Conservation (phyloP, 2,113 vertebrate genomes). For the Oncorhynchus masou region DNA sequence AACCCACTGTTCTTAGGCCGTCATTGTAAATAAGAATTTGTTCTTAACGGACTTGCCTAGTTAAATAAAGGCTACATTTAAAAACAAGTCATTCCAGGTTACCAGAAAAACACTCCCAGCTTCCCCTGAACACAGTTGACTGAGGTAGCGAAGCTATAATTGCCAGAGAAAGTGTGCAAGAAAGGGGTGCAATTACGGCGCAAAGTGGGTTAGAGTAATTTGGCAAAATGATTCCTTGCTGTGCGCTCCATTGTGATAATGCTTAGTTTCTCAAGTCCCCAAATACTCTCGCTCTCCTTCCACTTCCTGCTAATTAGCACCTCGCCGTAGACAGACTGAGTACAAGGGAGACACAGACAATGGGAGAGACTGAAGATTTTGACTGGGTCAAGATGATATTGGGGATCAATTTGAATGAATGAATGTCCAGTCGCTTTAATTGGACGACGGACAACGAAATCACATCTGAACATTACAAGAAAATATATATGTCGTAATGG, state of each 20-base stretch:
- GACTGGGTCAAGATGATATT: not conserved
- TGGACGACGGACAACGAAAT: not conserved
- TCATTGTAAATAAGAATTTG: too few relatives aligned
- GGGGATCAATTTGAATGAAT: not conserved
- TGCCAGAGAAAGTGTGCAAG: constrained; percentile 24
- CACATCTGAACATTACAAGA: too few relatives aligned
- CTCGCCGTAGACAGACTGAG: constrained; percentile 11
- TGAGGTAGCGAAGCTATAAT: constrained; percentile 17
- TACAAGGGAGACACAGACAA: constrained; percentile 24
- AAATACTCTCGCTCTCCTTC: constrained; percentile 23
- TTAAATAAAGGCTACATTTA: not conserved
- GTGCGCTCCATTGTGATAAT: constrained; percentile 37
- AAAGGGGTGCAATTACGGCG: constrained; percentile 34
- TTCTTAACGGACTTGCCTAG: too few relatives aligned
- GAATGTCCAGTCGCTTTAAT: not conserved
- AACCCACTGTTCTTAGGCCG: too few relatives aligned
- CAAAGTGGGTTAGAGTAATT: constrained; percentile 8
- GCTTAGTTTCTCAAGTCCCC: constrained; percentile 20
- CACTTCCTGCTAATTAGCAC: constrained; percentile 35
- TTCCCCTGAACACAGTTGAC: constrained; percentile 1
- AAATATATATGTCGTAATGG: too few relatives aligned
- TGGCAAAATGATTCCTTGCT: constrained; percentile 42
- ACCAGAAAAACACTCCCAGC: not conserved
- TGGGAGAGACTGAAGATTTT: constrained; percentile 8
- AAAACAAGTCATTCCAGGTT: not conserved